Evolutionary conservation across 2,797 vertebrate genomes (phyloP), one percentile per base, ranked within the genome.

Genomic region (Neosilurus hyrtlii): DNA sequence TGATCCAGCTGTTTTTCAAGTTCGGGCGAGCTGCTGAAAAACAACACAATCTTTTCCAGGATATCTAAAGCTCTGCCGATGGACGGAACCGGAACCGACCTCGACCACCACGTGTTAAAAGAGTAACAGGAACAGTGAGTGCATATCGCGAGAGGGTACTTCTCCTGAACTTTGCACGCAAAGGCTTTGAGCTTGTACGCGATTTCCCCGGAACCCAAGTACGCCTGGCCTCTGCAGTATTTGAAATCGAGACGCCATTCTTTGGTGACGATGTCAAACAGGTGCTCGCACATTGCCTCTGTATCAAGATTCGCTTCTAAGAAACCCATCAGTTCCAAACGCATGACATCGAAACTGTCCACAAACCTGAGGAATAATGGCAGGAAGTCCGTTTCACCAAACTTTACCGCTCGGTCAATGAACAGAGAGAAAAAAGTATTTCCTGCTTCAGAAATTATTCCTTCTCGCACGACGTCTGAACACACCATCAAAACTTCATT

Each of bases 61-160:
- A 91, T 91, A 71, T 95, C 95, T 18, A 95, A 86, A 18, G 93
- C 91, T 91, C 92, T 91, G 84, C 92, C 93, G 56, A 95, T 87
- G n/a, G 93, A 88, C 37, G 93, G 87, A 73, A 95, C 94, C 7
- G 95, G 95, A 87, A 94, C 93, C 7, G 94, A 93, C 86, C 93
- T 94, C 4, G 95, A 95, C 94, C 94, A 95, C 94, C 94, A 95
- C 1, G 92, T 95, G 89, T 95, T 95, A 84, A 95, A 95, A 8
- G 95, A 95, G 66, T 95, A 95, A 82, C 91, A 93, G 30, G 94
- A 95, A 87, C 94, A 93, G 88, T 95, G 94, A 37, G 94, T 95
- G 90, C 94, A 95, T 85, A 95, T 95, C 51, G 95, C 95, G 14
- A 95, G 94, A 35, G 95, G 95, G 82, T 94, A 90, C 79, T 90